Percentiles rank a stretch among this genome's conserved stretches.
phyloP scores from a whole-genome alignment of 2,888 invertebrate species.

The Calameuta filiformis region DNA sequence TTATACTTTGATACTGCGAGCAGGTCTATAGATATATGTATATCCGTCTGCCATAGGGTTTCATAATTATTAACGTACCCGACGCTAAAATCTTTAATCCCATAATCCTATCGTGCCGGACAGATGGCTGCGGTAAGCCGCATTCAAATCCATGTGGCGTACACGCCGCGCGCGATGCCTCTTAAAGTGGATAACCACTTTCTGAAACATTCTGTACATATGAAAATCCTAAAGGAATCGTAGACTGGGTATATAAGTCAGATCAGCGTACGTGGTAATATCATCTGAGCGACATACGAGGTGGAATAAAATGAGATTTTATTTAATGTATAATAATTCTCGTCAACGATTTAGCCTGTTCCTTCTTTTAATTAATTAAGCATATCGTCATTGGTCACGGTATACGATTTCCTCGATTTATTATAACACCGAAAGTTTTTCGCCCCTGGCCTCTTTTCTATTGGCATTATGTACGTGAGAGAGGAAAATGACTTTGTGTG shows the following conservation, averaged over 20 bases:
- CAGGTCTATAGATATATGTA: background rate
- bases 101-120: slow-evolving; percentile 46
- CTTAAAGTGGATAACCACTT: slow-evolving; percentile 2
- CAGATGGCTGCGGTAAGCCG: slow-evolving; percentile 45
- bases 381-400: background rate
- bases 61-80: slow-evolving; percentile 45
- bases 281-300: background rate
- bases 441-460: background rate
- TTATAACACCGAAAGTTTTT: background rate
- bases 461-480: background rate
- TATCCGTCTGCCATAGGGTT: background rate
- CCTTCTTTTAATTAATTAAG: background rate
- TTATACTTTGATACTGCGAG: background rate
- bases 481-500: background rate
- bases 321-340: background rate
- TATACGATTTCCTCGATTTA: background rate
- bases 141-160: slow-evolving; percentile 24
- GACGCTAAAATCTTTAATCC: slow-evolving; percentile 45
- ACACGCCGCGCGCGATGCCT: slow-evolving; percentile 9
- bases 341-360: background rate
- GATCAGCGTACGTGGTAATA: background rate
- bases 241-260: background rate
- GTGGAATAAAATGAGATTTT: background rate
- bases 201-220: background rate
- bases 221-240: background rate